Percentiles rank a stretch among this genome's conserved stretches.
These are phyloP conservation scores for Plutella xylostella DNA, from an alignment of 2,888 invertebrate species.

Conservation along the genomic window DNA sequence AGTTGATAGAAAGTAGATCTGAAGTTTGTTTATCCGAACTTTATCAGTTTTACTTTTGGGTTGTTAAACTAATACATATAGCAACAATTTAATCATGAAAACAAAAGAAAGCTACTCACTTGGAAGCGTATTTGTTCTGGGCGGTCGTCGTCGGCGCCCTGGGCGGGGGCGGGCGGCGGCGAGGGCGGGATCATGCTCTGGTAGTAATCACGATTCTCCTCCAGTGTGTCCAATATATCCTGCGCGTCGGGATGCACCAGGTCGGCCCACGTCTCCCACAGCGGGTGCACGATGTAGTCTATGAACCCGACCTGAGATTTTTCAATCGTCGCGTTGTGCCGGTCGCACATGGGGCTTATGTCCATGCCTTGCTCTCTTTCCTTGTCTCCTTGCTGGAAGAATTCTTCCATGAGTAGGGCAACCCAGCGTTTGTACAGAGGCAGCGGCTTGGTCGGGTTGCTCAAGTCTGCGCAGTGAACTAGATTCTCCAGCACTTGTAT, in stretches of 20 bases:
- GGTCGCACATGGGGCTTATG: slow-evolving; percentile 99
- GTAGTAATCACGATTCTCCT: slow-evolving; percentile 98
- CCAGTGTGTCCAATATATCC: slow-evolving; percentile 96
- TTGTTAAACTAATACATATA: neutral
- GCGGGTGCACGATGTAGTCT: slow-evolving; percentile 98
- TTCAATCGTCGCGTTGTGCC: slow-evolving; percentile 96
- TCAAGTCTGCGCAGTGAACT: slow-evolving; percentile 98
- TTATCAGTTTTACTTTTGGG: too few relatives aligned
- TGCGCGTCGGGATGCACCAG: slow-evolving; percentile 99
- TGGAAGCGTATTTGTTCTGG: slow-evolving; percentile 81
- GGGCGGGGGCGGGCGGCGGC: slow-evolving; percentile 75
- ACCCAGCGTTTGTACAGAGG: slow-evolving; percentile 96
- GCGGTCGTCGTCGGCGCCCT: slow-evolving; percentile 63
- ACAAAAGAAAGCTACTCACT: slow-evolving; percentile 64
- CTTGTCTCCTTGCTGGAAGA: slow-evolving; percentile 97
- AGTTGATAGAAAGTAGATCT: too few relatives aligned
- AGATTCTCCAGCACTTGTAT: slow-evolving; percentile 99
- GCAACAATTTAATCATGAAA: too few relatives aligned
- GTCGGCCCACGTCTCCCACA: slow-evolving; percentile 99
- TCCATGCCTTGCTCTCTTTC: slow-evolving; percentile 96
- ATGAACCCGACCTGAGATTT: slow-evolving; percentile 99
- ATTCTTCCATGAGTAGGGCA: slow-evolving; percentile 96
- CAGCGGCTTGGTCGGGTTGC: slow-evolving; percentile 97
- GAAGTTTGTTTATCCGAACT: too few relatives aligned
- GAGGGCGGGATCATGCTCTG: slow-evolving; percentile 95